A percentile compares a stretch with the other conserved stretches of the same genome.
Evolutionary conservation across 2,113 vertebrate genomes (phyloP).

Genomic region (Okapia johnstoni): DNA sequence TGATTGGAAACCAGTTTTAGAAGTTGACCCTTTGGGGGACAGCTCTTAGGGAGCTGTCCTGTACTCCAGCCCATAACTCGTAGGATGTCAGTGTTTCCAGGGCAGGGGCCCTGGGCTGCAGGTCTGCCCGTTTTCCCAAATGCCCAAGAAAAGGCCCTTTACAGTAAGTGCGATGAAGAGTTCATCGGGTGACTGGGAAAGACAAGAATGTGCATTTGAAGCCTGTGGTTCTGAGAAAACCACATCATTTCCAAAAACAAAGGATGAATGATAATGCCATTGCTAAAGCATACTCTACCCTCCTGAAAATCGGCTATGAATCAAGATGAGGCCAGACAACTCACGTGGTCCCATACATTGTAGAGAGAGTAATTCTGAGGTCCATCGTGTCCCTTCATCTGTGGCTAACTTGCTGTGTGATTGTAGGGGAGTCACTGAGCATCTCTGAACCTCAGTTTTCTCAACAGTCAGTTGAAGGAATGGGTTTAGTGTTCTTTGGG

Average conservation of each 20-base stretch:
- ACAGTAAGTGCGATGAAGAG: neutral
- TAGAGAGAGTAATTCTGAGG: neutral
- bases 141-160: neutral
- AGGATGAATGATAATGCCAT: neutral
- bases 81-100: neutral
- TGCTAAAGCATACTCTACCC: neutral
- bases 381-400: neutral
- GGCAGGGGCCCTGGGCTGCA: neutral
- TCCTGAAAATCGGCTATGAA: neutral
- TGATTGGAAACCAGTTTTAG: slow-evolving; percentile 43
- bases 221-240: neutral
- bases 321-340: neutral
- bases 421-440: neutral
- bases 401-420: neutral
- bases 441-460: neutral
- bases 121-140: neutral
- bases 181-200: neutral
- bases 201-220: neutral
- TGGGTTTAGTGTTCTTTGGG: neutral
- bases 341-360: accelerated
- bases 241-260: neutral
- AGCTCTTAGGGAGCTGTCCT: neutral
- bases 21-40: neutral
- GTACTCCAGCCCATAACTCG: neutral
- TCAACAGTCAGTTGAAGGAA: neutral